Evolutionary conservation across 30 jellyfish, hydroid and myxozoan species (phyloP).

Genomic region (Hydractinia echinata): DNA sequence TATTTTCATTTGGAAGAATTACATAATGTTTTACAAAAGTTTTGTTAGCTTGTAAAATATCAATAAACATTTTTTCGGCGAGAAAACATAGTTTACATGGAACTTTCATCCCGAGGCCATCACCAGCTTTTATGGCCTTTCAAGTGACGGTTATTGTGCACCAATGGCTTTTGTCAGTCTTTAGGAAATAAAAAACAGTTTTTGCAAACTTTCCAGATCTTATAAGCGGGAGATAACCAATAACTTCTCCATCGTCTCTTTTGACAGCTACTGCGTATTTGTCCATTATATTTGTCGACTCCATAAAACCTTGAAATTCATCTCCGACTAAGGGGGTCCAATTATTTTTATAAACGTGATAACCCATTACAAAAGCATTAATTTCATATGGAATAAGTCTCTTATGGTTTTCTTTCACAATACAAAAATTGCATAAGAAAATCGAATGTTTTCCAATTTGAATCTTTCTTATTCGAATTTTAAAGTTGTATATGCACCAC

Average conservation of each 20-base stretch:
- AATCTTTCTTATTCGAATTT: too few relatives aligned
- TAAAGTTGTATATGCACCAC: too few relatives aligned
- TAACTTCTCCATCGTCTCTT: conserved; percentile 21
- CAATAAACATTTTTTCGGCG: conserved; percentile 5
- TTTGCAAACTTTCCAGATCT: conserved; percentile 24
- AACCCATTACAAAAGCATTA: conserved; percentile 24
- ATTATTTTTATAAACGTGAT: conserved; percentile 15
- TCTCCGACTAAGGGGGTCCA: conserved; percentile 40
- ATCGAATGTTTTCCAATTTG: too few relatives aligned
- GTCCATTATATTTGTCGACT: conserved; percentile 11
- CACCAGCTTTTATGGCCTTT: conserved; percentile 9
- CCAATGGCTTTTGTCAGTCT: conserved; percentile 18
- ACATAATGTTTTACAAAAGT: not conserved
- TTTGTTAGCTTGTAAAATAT: not conserved
- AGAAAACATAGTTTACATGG: conserved; percentile 6
- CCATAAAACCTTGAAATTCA: conserved; percentile 24
- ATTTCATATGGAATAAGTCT: conserved; percentile 14
- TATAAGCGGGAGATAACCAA: conserved; percentile 13
- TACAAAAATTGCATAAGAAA: too few relatives aligned
- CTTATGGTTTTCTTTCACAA: too few relatives aligned
- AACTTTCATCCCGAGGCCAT: not conserved
- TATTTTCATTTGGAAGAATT: not conserved
- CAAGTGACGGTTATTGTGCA: conserved; percentile 34
- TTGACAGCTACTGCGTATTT: conserved; percentile 35
- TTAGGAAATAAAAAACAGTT: conserved; percentile 16